Conservation (phyloP, 2,888 invertebrate genomes). For the Dicyrtoma fusca region DNA sequence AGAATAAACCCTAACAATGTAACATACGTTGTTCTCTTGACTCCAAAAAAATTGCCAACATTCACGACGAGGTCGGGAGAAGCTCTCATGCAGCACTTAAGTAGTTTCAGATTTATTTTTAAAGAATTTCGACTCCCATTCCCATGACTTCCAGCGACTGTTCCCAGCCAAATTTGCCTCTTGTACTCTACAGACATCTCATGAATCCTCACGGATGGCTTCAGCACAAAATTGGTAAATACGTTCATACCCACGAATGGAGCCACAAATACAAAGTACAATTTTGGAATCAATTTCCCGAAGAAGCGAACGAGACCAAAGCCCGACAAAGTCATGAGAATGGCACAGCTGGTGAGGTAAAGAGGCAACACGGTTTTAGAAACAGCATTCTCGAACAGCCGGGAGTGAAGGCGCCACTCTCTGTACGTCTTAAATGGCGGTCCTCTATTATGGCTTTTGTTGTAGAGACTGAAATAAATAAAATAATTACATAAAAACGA, state of each 20-base stretch:
- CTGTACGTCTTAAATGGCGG: neutral
- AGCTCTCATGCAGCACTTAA: neutral
- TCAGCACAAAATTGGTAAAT: neutral
- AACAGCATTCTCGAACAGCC: neutral
- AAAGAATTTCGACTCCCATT: no score
- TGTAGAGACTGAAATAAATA: no score
- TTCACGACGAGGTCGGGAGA: neutral
- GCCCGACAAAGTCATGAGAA: neutral
- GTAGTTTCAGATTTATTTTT: no score
- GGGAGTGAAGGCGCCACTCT: neutral
- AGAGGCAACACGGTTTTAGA: neutral
- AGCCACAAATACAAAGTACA: neutral
- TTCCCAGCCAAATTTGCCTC: no score
- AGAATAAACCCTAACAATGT: neutral
- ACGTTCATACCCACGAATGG: neutral
- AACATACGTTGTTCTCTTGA: conserved; percentile 13
- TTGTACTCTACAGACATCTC: neutral
- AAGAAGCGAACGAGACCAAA: neutral
- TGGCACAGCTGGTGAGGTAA: neutral
- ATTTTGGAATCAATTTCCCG: neutral
- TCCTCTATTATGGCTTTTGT: no score
- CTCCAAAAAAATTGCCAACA: neutral
- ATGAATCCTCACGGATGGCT: neutral
- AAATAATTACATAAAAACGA: no score
- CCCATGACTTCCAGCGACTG: no score